Evolutionary conservation across 1,140 invertebrate species (phyloP).

Genomic region (Zophobas atratus): DNA sequence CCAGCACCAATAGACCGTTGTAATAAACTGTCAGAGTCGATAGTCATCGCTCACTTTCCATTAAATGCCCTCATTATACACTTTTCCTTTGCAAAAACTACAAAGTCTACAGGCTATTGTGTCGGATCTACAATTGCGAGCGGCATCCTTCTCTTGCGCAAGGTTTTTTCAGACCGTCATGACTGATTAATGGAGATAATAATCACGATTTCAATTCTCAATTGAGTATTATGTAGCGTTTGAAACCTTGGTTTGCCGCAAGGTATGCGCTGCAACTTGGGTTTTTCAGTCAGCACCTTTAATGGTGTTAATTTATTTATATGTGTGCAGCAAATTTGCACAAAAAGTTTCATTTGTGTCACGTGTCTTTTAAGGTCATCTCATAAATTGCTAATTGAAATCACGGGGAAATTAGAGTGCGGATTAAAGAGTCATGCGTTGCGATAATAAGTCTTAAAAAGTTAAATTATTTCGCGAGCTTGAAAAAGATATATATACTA

Average conservation of each 20-base stretch:
- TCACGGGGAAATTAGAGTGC: not conserved
- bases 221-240: slow-evolving; percentile 1
- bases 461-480: too few species aligned
- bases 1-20: slow-evolving; percentile 59
- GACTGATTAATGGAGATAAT: slow-evolving; percentile 4
- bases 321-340: not conserved
- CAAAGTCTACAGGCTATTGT: slow-evolving; percentile 44
- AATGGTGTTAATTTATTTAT: slow-evolving; percentile 3
- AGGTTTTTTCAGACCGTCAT: slow-evolving; percentile 2
- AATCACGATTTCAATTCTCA: not conserved
- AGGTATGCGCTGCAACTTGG: not conserved
- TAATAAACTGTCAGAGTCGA: slow-evolving; percentile 61
- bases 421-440: too few species aligned
- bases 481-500: too few species aligned
- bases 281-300: slow-evolving; percentile 1
- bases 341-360: not conserved
- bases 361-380: not conserved
- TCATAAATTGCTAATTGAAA: slow-evolving; percentile 12
- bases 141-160: not conserved
- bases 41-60: slow-evolving; percentile 58
- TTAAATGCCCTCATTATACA: slow-evolving; percentile 46
- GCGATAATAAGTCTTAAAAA: too few species aligned
- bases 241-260: not conserved
- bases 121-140: slow-evolving; percentile 19
- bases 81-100: slow-evolving; percentile 30